Evolutionary conservation across 2,888 invertebrate genomes (phyloP), one percentile per base, ranked within the genome.

Genomic region (Labia minor): DNA sequence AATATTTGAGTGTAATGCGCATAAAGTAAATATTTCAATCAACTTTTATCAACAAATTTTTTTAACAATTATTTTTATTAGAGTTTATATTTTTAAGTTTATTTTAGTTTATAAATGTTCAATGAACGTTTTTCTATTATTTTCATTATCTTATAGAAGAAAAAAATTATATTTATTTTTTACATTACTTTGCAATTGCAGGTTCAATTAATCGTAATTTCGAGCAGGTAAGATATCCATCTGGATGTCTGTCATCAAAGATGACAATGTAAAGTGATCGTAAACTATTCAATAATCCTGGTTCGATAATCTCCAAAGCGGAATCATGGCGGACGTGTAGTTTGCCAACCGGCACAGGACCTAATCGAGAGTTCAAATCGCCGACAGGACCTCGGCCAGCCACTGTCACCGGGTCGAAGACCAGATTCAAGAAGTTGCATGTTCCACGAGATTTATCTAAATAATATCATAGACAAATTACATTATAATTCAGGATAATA

Each of bases 381-480:
- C 94, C 94, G 4, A 89, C 84, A 26, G 87, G 85, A 0, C 85
- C 86, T 14, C 61, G 33, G 37, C 74, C 73, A 14, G 81, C 78
- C 0, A 86, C 87, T 64, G 81, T 81, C 70, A 88, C 85, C 0
- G 93, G 93, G 79, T 94, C 91, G 73, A 92, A 93, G 0, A 94
- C 85, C 33, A 88, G 78, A 75, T 93, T 92, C 4, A 95, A 79
- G 69, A 90, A 88, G 76, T 94, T 89, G 76, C 95, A 95, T 73
- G 90, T 88, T 65, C 87, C 85, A 71, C 88, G 86, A 14, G 85
- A 82, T 69, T 85, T 83, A 65, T 87, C 87, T 79, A 70, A 63
- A 73, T 62, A 68, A 19, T 16, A 49, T 20, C 20, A 66, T 10
- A 21, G 14, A 65, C 14, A 18, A 19, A 67, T 10, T 49, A 37